These are phyloP conservation scores for Brachypteracias leptosomus DNA, from an alignment of 2,113 vertebrate species.

Conservation along the genomic window DNA sequence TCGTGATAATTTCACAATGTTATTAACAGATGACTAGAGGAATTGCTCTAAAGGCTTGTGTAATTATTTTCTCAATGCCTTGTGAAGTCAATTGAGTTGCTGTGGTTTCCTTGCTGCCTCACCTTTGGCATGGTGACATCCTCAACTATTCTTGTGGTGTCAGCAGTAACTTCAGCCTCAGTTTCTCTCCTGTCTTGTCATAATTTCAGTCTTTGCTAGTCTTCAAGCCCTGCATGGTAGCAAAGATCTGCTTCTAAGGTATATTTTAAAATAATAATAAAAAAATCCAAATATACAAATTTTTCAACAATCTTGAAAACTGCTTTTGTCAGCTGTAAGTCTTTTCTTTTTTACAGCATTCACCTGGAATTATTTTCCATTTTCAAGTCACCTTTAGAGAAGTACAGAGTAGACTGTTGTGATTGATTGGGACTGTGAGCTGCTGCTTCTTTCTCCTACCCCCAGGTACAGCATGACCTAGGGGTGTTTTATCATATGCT, in stretches of 20 bases:
- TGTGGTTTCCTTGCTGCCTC: not conserved
- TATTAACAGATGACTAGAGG: not conserved
- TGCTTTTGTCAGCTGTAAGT: not conserved
- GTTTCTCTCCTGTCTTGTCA: not conserved
- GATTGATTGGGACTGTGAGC: not conserved
- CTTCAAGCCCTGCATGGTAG: not conserved
- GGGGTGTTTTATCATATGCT: not conserved
- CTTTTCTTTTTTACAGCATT: not conserved
- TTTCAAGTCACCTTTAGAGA: not conserved
- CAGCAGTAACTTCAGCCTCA: not conserved
- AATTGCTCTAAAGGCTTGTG: not conserved
- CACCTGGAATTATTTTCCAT: not conserved
- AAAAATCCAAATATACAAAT: not conserved
- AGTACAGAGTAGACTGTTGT: not conserved
- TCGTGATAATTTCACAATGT: not conserved
- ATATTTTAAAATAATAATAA: not conserved
- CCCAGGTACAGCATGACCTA: not conserved
- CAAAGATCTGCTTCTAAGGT: not conserved
- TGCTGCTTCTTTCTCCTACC: not conserved
- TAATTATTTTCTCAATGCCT: not conserved
- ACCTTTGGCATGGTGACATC: not conserved
- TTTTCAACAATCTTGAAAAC: not conserved
- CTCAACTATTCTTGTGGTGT: rapidly evolving
- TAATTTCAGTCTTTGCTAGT: not conserved
- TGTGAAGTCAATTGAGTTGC: not conserved